phyloP scores from a whole-genome alignment of 2,888 invertebrate species.

The Euzophera pinguis region DNA sequence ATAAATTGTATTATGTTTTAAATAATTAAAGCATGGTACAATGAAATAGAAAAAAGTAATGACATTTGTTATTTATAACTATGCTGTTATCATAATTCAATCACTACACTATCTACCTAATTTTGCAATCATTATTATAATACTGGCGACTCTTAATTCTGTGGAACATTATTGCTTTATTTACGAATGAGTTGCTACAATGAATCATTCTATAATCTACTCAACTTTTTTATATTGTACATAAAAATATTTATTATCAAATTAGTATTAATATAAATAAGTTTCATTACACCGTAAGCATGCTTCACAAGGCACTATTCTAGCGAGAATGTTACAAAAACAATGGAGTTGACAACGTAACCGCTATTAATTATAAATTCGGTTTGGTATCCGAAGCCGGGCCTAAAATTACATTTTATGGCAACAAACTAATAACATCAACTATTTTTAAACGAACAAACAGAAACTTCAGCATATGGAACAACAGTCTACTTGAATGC shows the following conservation, averaged over 20 bases:
- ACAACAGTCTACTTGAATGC: conserved; percentile 40
- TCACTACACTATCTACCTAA: conserved; percentile 37
- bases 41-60: conserved; percentile 10
- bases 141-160: conserved; percentile 60
- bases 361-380: conserved; percentile 67
- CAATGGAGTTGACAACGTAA: conserved; percentile 44
- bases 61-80: conserved; percentile 27
- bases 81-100: conserved; percentile 32
- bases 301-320: conserved; percentile 78
- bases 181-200: conserved; percentile 36
- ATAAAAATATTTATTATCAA: conserved; percentile 61
- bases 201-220: conserved; percentile 28
- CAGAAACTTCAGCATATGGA: conserved; percentile 31
- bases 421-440: conserved; percentile 57
- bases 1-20: background rate
- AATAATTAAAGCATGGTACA: conserved; percentile 12
- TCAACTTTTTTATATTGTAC: conserved; percentile 49
- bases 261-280: conserved; percentile 46
- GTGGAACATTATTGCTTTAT: conserved; percentile 68
- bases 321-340: conserved; percentile 68
- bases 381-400: conserved; percentile 69
- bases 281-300: conserved; percentile 63
- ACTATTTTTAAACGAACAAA: conserved; percentile 41
- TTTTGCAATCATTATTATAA: conserved; percentile 42
- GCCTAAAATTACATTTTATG: conserved; percentile 68